Conservation (phyloP, 2,888 invertebrate species). For the Steinernema scapterisci region DNA sequence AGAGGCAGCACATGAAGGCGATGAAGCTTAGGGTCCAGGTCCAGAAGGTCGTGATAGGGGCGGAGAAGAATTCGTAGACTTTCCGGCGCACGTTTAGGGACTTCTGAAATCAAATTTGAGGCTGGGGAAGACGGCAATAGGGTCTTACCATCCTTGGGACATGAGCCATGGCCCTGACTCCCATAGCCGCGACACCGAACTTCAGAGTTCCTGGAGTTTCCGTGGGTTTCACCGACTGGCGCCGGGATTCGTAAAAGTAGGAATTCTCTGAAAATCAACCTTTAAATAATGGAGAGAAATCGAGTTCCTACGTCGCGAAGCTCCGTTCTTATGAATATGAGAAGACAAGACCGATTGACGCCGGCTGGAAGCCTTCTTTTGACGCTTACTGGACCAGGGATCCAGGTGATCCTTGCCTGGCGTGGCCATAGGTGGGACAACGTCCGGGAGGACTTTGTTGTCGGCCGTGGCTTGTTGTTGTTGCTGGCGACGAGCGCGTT, state of each 20-base stretch:
- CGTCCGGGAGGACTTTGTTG: too few relatives aligned
- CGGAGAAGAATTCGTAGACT: slow-evolving; percentile 95
- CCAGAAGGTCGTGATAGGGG: slow-evolving; percentile 99
- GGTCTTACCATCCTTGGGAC: neutral
- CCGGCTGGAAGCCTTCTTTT: too few relatives aligned
- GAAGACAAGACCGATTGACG: too few relatives aligned
- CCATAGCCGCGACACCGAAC: neutral
- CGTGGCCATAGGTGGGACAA: too few relatives aligned
- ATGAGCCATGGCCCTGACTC: neutral
- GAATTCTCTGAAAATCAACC: too few relatives aligned
- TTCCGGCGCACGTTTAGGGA: slow-evolving; percentile 55
- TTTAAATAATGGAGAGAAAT: too few relatives aligned
- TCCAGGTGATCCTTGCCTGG: neutral
- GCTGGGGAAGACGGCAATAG: neutral
- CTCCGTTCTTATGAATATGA: too few relatives aligned
- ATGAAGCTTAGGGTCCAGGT: slow-evolving; percentile 77
- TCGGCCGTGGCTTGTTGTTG: neutral
- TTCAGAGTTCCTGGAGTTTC: too few relatives aligned
- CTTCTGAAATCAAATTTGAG: slow-evolving; percentile 42
- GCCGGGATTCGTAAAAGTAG: too few relatives aligned
- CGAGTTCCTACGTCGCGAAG: too few relatives aligned
- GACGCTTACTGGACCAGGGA: too few relatives aligned
- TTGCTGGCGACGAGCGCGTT: slow-evolving; percentile 32
- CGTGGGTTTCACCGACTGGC: too few relatives aligned
- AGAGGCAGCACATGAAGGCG: slow-evolving; percentile 58